phyloP scores from a whole-genome alignment of 2,888 invertebrate genomes.

The Coenonympha glycerion region DNA sequence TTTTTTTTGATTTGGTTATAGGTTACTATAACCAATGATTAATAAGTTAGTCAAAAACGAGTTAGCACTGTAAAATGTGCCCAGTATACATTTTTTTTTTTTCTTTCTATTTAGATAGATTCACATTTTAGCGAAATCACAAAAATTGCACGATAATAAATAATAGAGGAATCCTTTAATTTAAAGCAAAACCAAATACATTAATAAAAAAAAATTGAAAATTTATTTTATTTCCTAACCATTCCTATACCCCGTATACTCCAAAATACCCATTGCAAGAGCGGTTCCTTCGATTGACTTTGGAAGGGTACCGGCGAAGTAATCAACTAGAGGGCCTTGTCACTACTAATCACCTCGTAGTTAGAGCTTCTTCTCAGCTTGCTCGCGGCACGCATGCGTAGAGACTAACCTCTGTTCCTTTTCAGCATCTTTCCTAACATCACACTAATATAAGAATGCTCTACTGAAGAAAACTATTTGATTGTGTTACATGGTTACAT shows the following conservation, averaged over 20 bases:
- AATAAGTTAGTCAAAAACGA: too few relatives aligned
- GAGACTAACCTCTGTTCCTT: conserved; percentile 70
- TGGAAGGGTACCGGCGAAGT: background rate
- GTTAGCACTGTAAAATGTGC: background rate
- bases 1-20: too few relatives aligned
- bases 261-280: background rate
- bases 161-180: background rate
- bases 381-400: conserved; percentile 70
- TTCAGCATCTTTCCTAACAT: conserved; percentile 72
- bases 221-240: background rate
- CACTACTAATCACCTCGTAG: conserved; percentile 59
- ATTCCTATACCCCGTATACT: background rate
- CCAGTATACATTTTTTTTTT: background rate
- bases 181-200: too few relatives aligned
- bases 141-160: background rate
- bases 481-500: conserved; percentile 2
- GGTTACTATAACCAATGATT: too few relatives aligned
- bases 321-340: conserved; percentile 40
- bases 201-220: too few relatives aligned
- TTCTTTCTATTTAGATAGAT: background rate
- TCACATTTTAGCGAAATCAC: background rate
- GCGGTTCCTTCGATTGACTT: background rate
- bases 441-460: conserved; percentile 47
- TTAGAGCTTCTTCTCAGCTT: conserved; percentile 63
- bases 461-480: background rate